Conservation (phyloP, 2,113 vertebrate species). For the Okapia johnstoni region DNA sequence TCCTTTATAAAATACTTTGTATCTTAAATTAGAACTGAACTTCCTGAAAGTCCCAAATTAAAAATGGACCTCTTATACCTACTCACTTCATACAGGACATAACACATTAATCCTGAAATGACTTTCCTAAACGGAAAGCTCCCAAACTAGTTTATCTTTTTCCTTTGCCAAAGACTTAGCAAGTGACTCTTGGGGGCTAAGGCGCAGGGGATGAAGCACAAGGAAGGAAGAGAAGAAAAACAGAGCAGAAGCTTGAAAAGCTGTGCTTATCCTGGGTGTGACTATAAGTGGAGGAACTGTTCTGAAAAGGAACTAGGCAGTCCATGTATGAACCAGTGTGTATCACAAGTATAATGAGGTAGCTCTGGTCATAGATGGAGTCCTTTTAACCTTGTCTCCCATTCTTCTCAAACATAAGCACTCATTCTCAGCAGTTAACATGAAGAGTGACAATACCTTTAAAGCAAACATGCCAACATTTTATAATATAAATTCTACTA, state of each 20-base stretch:
- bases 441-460: not conserved
- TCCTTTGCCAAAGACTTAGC: not conserved
- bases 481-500: not conserved
- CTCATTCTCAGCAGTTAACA: not conserved
- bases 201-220: rapidly evolving
- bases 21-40: not conserved
- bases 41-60: not conserved
- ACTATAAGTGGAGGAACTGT: not conserved
- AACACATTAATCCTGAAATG: not conserved
- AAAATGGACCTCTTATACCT: not conserved
- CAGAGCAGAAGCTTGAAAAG: not conserved
- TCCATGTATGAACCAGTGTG: not conserved
- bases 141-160: not conserved
- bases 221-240: not conserved
- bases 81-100: not conserved
- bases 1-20: not conserved
- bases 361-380: not conserved
- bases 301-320: not conserved
- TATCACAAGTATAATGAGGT: not conserved
- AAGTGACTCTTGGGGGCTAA: not conserved
- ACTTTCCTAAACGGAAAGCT: not conserved
- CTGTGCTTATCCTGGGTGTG: not conserved
- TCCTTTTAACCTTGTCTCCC: not conserved
- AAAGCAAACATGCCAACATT: not conserved
- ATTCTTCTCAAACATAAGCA: not conserved